Evolutionary conservation across 2,888 invertebrate species (phyloP).

Genomic region (Trimorus sp.): DNA sequence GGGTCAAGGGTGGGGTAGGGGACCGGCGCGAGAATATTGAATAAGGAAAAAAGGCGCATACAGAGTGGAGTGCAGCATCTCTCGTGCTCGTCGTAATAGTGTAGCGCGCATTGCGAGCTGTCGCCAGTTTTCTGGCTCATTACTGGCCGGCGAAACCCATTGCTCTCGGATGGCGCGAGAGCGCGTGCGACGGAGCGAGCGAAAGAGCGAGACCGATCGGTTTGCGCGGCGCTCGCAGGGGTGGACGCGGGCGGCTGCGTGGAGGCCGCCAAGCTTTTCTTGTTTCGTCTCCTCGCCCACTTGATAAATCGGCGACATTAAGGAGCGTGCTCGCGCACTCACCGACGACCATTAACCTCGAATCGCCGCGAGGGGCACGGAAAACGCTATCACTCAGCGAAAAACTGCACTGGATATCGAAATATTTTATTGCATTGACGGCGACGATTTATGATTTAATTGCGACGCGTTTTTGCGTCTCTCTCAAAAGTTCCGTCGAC

Average conservation of each 20-base stretch:
- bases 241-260: constrained; percentile 49
- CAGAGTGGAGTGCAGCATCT: constrained; percentile 46
- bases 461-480: background rate
- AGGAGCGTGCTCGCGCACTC: constrained; percentile 64
- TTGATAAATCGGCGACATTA: constrained; percentile 74
- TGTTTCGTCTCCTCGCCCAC: constrained; percentile 71
- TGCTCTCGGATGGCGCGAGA: constrained; percentile 70
- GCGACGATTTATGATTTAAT: background rate
- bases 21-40: too few relatives aligned
- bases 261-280: constrained; percentile 69
- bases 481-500: background rate
- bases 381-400: constrained; percentile 44
- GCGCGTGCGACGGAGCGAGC: constrained; percentile 46
- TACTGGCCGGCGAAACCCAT: constrained; percentile 77
- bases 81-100: constrained; percentile 33
- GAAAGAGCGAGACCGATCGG: constrained; percentile 31
- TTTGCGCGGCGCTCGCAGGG: constrained; percentile 42
- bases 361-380: constrained; percentile 67
- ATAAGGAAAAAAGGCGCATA: constrained; percentile 57
- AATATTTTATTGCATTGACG: constrained; percentile 1
- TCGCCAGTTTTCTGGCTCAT: constrained; percentile 82
- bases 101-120: constrained; percentile 78
- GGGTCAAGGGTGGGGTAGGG: too few relatives aligned
- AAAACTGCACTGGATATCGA: constrained; percentile 33
- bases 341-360: constrained; percentile 70